Percentiles rank a stretch among this genome's conserved stretches.
Conservation (phyloP, 2,888 invertebrate species). For the Pristionchus japonicus region DNA sequence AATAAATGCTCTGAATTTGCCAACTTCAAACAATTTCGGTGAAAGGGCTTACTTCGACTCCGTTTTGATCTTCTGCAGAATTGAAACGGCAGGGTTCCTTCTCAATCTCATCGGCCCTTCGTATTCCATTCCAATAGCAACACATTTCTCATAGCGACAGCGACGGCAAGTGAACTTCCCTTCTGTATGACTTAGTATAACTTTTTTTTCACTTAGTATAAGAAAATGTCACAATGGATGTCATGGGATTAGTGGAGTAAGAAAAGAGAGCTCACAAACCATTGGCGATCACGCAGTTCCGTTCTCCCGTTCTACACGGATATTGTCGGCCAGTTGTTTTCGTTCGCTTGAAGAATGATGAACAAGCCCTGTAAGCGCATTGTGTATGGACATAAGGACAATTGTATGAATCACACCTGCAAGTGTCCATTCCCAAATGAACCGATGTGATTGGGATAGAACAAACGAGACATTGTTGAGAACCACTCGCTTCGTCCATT, state of each 20-base stretch:
- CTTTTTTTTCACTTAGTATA: no score
- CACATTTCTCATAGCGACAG: not conserved
- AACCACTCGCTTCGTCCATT: not conserved
- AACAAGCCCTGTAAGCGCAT: not conserved
- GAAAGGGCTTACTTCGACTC: not conserved
- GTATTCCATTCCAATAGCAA: not conserved
- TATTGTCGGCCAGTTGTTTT: not conserved
- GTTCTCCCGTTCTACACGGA: not conserved
- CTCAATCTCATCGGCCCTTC: not conserved
- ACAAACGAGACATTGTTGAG: not conserved
- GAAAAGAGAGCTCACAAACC: no score
- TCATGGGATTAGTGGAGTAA: no score
- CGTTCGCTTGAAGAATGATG: not conserved
- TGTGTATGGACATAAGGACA: not conserved
- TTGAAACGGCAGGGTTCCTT: not conserved
- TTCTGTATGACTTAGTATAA: no score
- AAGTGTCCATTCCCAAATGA: slow-evolving; percentile 3
- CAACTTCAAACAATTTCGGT: not conserved
- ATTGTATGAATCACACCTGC: no score
- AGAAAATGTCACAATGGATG: no score
- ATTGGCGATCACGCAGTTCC: not conserved
- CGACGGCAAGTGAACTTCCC: not conserved
- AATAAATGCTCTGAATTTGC: not conserved
- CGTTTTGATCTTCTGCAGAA: not conserved
- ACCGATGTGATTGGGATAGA: not conserved